A percentile compares a stretch with the other conserved stretches of the same genome.
These are phyloP conservation scores for Ia io DNA, from an alignment of 2,113 vertebrate genomes.

Conservation along the genomic window DNA sequence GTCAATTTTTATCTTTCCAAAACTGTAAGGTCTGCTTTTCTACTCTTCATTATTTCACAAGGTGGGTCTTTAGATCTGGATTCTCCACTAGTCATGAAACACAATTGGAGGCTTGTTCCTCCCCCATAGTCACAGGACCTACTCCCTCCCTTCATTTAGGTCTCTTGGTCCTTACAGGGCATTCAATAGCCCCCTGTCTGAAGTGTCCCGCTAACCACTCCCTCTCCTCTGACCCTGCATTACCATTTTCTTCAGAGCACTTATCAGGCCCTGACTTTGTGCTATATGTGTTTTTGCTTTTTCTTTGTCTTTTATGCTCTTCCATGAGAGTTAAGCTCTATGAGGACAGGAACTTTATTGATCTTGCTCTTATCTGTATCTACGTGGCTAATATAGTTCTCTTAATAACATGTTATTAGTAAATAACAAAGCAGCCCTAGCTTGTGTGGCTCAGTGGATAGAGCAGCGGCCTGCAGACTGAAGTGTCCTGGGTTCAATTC, in stretches of 20 bases:
- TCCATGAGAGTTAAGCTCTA: background rate
- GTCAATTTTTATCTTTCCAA: conserved; percentile 31
- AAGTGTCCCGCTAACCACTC: background rate
- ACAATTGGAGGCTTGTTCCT: background rate
- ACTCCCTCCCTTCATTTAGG: rapidly evolving
- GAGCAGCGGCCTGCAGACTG: too few relatives aligned
- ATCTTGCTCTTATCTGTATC: background rate
- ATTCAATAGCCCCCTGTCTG: too few relatives aligned
- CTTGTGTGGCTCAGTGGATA: too few relatives aligned
- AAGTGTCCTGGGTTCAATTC: too few relatives aligned
- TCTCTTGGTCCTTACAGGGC: background rate
- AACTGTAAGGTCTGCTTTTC: conserved; percentile 39
- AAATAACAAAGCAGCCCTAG: background rate
- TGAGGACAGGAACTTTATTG: background rate
- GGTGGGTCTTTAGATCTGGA: background rate
- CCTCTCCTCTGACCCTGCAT: rapidly evolving
- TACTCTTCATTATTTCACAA: background rate
- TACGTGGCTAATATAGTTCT: background rate
- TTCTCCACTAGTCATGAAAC: background rate
- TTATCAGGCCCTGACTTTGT: background rate
- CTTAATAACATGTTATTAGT: background rate
- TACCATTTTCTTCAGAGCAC: background rate
- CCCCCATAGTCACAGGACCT: background rate
- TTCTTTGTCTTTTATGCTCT: background rate
- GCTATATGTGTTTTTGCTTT: background rate